Evolutionary conservation across 2,797 vertebrate species (phyloP).

Genomic region (Schizopygopsis malacanthus): DNA sequence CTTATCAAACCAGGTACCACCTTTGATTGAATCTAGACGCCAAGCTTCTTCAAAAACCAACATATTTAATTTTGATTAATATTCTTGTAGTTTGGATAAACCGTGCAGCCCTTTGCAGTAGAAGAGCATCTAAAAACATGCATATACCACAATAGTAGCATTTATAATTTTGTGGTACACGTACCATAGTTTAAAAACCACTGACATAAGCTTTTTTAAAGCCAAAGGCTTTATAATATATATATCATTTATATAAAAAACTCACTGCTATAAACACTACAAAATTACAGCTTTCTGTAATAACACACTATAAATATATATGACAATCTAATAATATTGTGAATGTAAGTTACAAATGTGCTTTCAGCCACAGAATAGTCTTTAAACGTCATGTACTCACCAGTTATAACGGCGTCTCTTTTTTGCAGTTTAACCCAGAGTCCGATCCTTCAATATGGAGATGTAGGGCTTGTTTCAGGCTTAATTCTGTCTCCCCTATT

Average conservation of each 20-base stretch:
- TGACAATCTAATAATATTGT: constrained; percentile 26
- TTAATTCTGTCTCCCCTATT: constrained; percentile 91
- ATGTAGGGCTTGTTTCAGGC: constrained; percentile 99
- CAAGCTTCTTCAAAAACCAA: background rate
- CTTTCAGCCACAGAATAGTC: background rate
- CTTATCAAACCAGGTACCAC: background rate
- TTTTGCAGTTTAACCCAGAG: constrained; percentile 96
- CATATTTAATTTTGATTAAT: background rate
- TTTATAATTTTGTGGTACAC: background rate
- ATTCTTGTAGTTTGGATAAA: background rate
- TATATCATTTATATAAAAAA: background rate
- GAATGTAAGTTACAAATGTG: constrained; percentile 26
- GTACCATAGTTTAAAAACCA: constrained; percentile 13
- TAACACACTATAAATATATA: constrained; percentile 21
- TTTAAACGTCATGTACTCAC: constrained; percentile 70
- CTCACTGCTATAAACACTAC: constrained; percentile 8
- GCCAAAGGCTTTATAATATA: background rate
- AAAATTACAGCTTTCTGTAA: constrained; percentile 43
- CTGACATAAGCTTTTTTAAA: constrained; percentile 16
- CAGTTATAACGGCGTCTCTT: constrained; percentile 96
- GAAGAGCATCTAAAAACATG: background rate
- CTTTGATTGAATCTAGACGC: background rate
- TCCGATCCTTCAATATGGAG: constrained; percentile 96
- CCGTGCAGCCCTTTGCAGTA: background rate
- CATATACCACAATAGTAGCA: background rate